Evolutionary conservation across 2,113 vertebrate genomes (phyloP), one percentile per base, ranked within the genome.

Genomic region (Plecotus auritus): DNA sequence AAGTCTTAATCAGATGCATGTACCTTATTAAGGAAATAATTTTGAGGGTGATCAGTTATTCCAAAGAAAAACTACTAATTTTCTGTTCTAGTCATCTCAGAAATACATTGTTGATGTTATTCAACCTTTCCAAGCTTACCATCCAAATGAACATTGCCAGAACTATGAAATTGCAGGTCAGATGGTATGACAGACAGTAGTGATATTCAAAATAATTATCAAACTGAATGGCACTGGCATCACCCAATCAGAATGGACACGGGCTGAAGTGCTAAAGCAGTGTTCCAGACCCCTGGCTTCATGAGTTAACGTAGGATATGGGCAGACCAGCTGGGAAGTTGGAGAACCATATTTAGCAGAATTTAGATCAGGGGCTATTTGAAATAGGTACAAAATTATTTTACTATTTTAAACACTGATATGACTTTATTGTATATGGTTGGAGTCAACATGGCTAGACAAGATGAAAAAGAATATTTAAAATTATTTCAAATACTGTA

Each of bases 161-260:
- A 22, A 67, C 42, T 40, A 30, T 92, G 56, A 94, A 95, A 84
- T 28, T 84, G 20, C 67, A 91, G 40, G 7, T 67, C 10, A 77
- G 66, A 67, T 8, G 54, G n/a, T 49, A 66, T 51, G 49, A 54
- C 40, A 85, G 54, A 51, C 30, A 67, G 17, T 56, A 72, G 14
- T 47, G 6, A 74, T 78, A 90, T 56, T 76, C 51, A 96, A 91
- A 95, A 45, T 61, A 92, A 49, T 91, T 76, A 82, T 23, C 49
- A 80, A 45, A 86, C 5, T 89, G 30, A 66, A 91, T 40, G 32
- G 2, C 7, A 56, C 14, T 64, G n/a, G 23, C n/a, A 67, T n/a
- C n/a, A 80, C 16, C 51, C 56, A 89, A 37, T 88, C 56, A 91
- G 66, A 84, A 72, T 67, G 40, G 37, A 59, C 5, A 30, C 14